Evolutionary conservation across 2,797 vertebrate species (phyloP), one percentile per base, ranked within the genome.

Genomic region (Gambusia yucatana): DNA sequence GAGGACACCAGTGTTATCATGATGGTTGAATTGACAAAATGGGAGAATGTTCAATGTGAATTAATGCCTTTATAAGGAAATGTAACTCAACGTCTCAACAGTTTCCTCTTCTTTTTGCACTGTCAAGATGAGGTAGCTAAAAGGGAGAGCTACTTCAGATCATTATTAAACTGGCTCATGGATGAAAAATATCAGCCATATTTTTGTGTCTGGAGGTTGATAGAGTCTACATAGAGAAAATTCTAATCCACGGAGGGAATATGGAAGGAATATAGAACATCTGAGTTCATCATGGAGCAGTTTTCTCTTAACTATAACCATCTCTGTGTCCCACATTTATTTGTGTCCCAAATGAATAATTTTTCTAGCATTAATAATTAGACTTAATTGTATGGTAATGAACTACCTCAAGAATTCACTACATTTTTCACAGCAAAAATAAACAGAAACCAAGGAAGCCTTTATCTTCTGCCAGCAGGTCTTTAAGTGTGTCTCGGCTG

Each of bases 401-500:
- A 28, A 41, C 55, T 52, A 17, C 5, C 33, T 22, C 25, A 69
- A 55, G 6, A 43, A 25, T 30, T 46, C 48, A 69, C 28, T 44
- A 8, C 59, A 25, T 69, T 55, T 74, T 46, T 33, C 7, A n/a
- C 36, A 79, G 28, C 28, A n/a, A 44, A 67, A 67, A 1, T 36
- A 63, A 41, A 67, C 36, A 41, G 61, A 65, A 67, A 11, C 36
- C 63, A 41, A 41, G 6, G 9, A 25, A 67, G 36, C 20, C 39
- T 65, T 79, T 43, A 44, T 28, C 17, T 8, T 70, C 63, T 57
- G 6, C 30, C 48, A 57, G 25, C 39, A 57, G 72, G n/a, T 75
- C 46, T 75, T 46, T 79, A 75, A 50, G 78, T 77, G 39, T 77
- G 70, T 70, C 41, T 77, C 8, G 7, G 16, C n/a, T 47, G 41